These are phyloP conservation scores for Rattus rattus DNA, from an alignment of 2,113 vertebrate species.

Conservation along the genomic window DNA sequence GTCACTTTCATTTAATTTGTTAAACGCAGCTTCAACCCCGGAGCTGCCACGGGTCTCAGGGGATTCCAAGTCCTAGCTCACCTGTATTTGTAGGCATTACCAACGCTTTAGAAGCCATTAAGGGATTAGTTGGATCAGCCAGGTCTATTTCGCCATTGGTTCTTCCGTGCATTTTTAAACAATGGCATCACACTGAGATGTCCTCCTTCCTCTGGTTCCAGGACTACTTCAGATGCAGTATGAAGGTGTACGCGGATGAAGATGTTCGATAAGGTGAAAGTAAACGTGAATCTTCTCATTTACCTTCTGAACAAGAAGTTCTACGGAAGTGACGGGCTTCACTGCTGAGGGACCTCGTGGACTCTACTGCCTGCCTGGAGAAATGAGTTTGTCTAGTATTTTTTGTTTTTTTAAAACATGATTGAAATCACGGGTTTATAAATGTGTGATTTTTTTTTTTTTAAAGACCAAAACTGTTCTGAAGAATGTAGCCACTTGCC, in stretches of 20 bases:
- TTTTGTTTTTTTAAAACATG: slow-evolving; percentile 83
- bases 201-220: slow-evolving; percentile 79
- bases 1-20: not conserved
- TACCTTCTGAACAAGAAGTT: slow-evolving; percentile 99
- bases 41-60: not conserved
- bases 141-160: not conserved
- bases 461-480: slow-evolving; percentile 82
- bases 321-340: slow-evolving; percentile 93
- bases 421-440: slow-evolving; percentile 80
- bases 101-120: not conserved
- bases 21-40: not conserved
- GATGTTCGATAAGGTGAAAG: slow-evolving; percentile 98
- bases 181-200: not conserved
- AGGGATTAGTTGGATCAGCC: not conserved
- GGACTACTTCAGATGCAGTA: slow-evolving; percentile 99
- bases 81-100: not conserved
- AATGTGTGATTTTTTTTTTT: slow-evolving; percentile 74
- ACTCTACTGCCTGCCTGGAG: slow-evolving; percentile 63
- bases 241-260: slow-evolving; percentile 98
- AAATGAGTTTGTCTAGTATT: slow-evolving; percentile 83
- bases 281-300: slow-evolving; percentile 98
- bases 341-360: not conserved
- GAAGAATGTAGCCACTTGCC: slow-evolving; percentile 88
- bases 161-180: not conserved
- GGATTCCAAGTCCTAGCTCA: not conserved